phyloP scores from a whole-genome alignment of 2,797 vertebrate genomes.

The Acanthurus lineatus region DNA sequence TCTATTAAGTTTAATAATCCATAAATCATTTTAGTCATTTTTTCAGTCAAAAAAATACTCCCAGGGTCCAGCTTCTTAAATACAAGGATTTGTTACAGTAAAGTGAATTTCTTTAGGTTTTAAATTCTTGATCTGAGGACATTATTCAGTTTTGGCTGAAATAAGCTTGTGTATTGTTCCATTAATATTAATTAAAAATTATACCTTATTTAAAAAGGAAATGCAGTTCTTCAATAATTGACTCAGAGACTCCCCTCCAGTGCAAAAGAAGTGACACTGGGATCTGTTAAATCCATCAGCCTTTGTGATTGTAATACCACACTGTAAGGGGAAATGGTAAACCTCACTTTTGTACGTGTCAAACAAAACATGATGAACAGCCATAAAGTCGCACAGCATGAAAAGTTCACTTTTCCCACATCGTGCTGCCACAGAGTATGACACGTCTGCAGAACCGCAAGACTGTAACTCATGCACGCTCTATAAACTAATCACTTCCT shows the following conservation, averaged over 20 bases:
- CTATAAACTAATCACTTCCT: conserved; percentile 70
- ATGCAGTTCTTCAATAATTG: conserved; percentile 15
- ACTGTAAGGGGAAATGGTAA: conserved; percentile 78
- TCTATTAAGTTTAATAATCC: no score
- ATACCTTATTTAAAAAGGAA: neutral
- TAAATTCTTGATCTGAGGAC: no score
- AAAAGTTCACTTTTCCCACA: conserved; percentile 73
- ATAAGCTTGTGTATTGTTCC: neutral
- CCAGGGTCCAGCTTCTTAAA: no score
- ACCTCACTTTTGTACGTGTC: conserved; percentile 75
- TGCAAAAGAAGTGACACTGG: conserved; percentile 22
- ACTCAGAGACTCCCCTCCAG: conserved; percentile 3
- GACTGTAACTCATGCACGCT: conserved; percentile 67
- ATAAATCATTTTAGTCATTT: no score
- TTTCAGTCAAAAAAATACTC: no score
- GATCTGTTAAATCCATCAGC: conserved; percentile 64
- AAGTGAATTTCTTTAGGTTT: no score
- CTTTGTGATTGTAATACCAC: conserved; percentile 69
- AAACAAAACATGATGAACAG: conserved; percentile 78
- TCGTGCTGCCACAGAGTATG: conserved; percentile 49
- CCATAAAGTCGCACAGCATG: conserved; percentile 66
- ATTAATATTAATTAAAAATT: conserved; percentile 4
- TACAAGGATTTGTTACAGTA: no score
- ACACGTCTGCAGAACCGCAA: conserved; percentile 70
- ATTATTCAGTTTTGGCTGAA: neutral